Percentiles rank a stretch among this genome's conserved stretches.
Conservation (phyloP, 2,888 invertebrate species). For the Erpobdella octoculata region DNA sequence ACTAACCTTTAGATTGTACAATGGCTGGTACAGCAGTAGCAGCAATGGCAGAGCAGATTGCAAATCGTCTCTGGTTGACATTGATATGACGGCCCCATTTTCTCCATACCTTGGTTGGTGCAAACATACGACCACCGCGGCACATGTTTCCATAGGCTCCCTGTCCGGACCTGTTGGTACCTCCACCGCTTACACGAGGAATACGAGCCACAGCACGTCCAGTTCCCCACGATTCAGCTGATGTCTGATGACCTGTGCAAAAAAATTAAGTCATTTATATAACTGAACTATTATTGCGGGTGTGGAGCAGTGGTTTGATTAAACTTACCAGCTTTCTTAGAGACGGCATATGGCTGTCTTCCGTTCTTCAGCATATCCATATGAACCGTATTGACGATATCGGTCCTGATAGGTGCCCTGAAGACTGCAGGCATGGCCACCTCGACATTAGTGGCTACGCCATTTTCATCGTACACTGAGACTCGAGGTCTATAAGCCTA, state of each 20-base stretch:
- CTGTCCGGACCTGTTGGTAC: slow-evolving; percentile 98
- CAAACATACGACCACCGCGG: slow-evolving; percentile 98
- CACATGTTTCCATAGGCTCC: slow-evolving; percentile 99
- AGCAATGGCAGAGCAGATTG: slow-evolving; percentile 90
- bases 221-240: slow-evolving; percentile 99
- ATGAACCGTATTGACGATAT: slow-evolving; percentile 93
- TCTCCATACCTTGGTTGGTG: slow-evolving; percentile 94
- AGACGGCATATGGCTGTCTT: slow-evolving; percentile 93
- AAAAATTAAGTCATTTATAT: background rate
- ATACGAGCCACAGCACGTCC: slow-evolving; percentile 99
- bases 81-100: slow-evolving; percentile 96
- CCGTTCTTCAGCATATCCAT: slow-evolving; percentile 91
- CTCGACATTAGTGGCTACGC: slow-evolving; percentile 69
- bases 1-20: slow-evolving; percentile 80
- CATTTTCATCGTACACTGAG: slow-evolving; percentile 91
- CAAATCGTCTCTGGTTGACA: slow-evolving; percentile 89
- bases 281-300: background rate
- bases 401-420: slow-evolving; percentile 94
- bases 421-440: slow-evolving; percentile 86
- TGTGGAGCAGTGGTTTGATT: background rate
- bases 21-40: slow-evolving; percentile 92
- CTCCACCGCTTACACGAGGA: slow-evolving; percentile 97
- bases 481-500: slow-evolving; percentile 73
- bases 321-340: slow-evolving; percentile 81
- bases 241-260: slow-evolving; percentile 87